phyloP scores from a whole-genome alignment of 2,797 vertebrate species.

The Catamblyrhynchus diadema region DNA sequence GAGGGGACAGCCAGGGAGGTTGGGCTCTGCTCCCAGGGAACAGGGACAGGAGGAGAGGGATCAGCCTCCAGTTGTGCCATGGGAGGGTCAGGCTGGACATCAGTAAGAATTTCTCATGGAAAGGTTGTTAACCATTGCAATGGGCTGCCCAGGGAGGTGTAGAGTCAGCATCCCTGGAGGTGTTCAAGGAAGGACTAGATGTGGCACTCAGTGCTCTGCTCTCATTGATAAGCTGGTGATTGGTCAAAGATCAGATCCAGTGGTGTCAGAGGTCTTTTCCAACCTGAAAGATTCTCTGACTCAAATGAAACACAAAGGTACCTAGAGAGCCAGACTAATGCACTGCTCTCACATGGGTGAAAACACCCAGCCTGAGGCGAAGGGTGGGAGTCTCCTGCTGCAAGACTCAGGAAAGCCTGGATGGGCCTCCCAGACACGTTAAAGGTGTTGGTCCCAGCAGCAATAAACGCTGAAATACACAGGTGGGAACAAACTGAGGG shows the following conservation, averaged over 20 bases:
- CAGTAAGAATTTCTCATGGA: background rate
- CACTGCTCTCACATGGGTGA: accelerated
- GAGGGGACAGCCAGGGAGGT: accelerated
- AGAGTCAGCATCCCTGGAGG: background rate
- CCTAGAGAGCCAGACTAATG: background rate
- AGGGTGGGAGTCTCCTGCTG: background rate
- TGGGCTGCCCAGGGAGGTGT: background rate
- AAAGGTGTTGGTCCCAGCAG: background rate
- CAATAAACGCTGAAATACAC: background rate
- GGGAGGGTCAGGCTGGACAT: background rate
- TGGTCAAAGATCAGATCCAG: background rate
- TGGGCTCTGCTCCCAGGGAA: accelerated
- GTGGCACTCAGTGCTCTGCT: background rate
- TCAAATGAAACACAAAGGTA: background rate
- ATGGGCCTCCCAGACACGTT: background rate
- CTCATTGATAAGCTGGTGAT: background rate
- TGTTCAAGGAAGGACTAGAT: background rate
- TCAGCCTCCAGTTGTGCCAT: accelerated
- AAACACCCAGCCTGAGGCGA: background rate
- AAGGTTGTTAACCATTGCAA: background rate
- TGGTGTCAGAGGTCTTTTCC: background rate
- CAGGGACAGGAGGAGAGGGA: accelerated
- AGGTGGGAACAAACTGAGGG: background rate
- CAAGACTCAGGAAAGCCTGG: background rate
- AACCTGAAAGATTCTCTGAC: background rate